These are phyloP conservation scores for Melinaea menophilus DNA, from an alignment of 2,888 invertebrate genomes.

Conservation along the genomic window DNA sequence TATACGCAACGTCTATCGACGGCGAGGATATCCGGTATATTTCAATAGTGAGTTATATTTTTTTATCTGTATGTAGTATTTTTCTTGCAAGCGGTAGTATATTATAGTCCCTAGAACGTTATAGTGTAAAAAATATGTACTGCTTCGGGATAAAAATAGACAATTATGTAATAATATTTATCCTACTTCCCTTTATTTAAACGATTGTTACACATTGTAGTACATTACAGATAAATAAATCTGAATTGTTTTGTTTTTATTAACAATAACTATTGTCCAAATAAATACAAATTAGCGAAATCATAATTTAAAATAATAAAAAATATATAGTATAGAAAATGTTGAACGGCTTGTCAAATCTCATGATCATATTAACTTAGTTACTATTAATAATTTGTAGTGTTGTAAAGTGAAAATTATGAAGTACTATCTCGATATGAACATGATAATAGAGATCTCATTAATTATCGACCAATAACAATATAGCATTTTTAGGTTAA, in stretches of 20 bases:
- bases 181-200: slow-evolving; percentile 53
- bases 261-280: slow-evolving; percentile 13
- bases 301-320: slow-evolving; percentile 50
- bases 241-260: slow-evolving; percentile 51
- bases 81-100: slow-evolving; percentile 45
- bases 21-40: slow-evolving; percentile 66
- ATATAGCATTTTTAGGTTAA: slow-evolving; percentile 77
- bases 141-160: slow-evolving; percentile 52
- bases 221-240: slow-evolving; percentile 37
- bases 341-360: slow-evolving; percentile 64
- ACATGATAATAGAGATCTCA: slow-evolving; percentile 74
- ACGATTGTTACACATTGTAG: slow-evolving; percentile 49
- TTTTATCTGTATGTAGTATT: slow-evolving; percentile 59
- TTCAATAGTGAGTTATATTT: slow-evolving; percentile 74
- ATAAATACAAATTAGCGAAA: slow-evolving; percentile 39
- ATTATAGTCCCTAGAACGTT: slow-evolving; percentile 48
- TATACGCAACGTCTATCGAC: slow-evolving; percentile 56
- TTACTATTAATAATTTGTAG: slow-evolving; percentile 61
- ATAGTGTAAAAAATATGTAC: slow-evolving; percentile 51
- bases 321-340: slow-evolving; percentile 52
- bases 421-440: slow-evolving; percentile 62
- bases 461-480: slow-evolving; percentile 77
- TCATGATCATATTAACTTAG: slow-evolving; percentile 50
- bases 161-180: slow-evolving; percentile 49
- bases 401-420: slow-evolving; percentile 59